phyloP scores from a whole-genome alignment of 2,888 invertebrate genomes.

The Drosophila tanythrix region DNA sequence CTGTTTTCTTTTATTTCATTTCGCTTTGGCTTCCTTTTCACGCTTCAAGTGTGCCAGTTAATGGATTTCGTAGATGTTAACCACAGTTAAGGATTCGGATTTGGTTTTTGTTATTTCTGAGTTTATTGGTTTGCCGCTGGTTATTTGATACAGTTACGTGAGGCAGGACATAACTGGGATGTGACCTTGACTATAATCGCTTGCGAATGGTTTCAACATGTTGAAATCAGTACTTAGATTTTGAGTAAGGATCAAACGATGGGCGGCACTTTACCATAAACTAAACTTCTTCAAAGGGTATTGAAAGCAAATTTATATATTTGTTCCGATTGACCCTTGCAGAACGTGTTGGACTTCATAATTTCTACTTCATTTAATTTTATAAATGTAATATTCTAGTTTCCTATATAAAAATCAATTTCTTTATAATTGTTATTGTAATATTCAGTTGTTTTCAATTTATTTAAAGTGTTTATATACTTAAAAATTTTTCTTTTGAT shows the following conservation, averaged over 20 bases:
- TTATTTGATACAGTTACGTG: slow-evolving; percentile 50
- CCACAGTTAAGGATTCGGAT: slow-evolving; percentile 68
- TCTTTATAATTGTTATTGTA: neutral
- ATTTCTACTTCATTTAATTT: neutral
- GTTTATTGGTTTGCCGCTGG: slow-evolving; percentile 43
- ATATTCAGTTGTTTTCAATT: neutral
- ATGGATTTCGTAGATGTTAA: slow-evolving; percentile 75
- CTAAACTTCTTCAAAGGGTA: neutral
- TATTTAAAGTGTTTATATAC: neutral
- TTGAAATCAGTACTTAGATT: slow-evolving; percentile 23
- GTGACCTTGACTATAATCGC: slow-evolving; percentile 40
- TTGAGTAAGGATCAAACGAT: slow-evolving; percentile 13
- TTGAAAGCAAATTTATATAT: neutral
- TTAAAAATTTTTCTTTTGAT: neutral
- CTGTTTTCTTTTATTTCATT: slow-evolving; percentile 40
- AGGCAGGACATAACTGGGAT: slow-evolving; percentile 8
- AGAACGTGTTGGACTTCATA: neutral
- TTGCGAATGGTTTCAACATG: slow-evolving; percentile 6
- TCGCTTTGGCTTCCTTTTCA: slow-evolving; percentile 60
- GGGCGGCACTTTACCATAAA: neutral
- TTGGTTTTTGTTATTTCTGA: slow-evolving; percentile 26
- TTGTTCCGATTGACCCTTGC: neutral
- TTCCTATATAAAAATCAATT: neutral
- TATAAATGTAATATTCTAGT: neutral
- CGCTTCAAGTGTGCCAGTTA: slow-evolving; percentile 75